These are phyloP conservation scores for Dusona sp. DNA, from an alignment of 2,888 invertebrate genomes.

Conservation along the genomic window DNA sequence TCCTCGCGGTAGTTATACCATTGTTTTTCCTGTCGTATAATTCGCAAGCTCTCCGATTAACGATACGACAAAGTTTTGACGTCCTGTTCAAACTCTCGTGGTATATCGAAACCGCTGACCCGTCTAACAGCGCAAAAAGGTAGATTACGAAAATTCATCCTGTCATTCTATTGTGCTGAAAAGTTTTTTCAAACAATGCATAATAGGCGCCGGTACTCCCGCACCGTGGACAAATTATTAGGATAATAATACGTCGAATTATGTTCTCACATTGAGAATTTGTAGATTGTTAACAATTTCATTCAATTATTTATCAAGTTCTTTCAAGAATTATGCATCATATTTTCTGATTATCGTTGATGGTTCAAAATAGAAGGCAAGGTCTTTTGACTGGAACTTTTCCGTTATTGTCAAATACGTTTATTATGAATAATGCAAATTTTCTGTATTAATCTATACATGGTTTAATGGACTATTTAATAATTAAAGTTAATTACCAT, in stretches of 20 bases:
- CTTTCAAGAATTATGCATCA: background rate
- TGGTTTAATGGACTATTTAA: too few relatives aligned
- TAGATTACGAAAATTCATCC: constrained; percentile 22
- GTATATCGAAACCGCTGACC: constrained; percentile 27
- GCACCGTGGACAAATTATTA: background rate
- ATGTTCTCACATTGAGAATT: background rate
- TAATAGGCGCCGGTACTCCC: background rate
- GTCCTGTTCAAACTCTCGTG: background rate
- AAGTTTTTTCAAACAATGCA: constrained; percentile 19
- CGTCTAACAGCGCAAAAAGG: constrained; percentile 12
- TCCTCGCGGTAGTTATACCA: constrained; percentile 18
- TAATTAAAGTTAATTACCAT: too few relatives aligned
- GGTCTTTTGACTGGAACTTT: background rate
- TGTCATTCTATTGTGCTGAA: constrained; percentile 24
- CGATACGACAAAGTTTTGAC: constrained; percentile 54
- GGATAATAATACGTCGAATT: background rate
- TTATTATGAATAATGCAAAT: too few relatives aligned
- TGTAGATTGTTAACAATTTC: background rate
- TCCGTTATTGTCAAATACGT: background rate
- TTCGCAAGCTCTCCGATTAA: constrained; percentile 47
- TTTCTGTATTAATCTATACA: too few relatives aligned
- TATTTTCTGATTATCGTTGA: background rate
- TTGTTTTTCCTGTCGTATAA: constrained; percentile 51
- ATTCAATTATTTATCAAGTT: background rate
- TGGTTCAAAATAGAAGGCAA: too few relatives aligned